Base-by-base conservation (phyloP, 92 coral and sea anemone genomes). In the Phymanthus crucifer region DNA sequence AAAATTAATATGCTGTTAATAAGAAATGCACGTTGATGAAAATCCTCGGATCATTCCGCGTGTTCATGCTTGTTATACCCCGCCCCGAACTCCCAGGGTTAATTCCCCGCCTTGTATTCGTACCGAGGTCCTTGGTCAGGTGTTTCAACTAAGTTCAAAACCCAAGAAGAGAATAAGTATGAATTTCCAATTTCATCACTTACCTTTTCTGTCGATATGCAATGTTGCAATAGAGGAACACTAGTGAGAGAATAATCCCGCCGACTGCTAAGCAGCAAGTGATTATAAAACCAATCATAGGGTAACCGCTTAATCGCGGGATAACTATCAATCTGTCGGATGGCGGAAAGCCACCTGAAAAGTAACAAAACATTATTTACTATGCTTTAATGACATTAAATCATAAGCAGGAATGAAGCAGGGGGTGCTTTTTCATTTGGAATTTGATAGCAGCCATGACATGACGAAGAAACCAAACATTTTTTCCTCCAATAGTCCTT, bases 191-290 rank as follows among this genome's bases (percentile, higher is more conserved):
- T 6, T 34, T 4, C 0, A 7, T 16, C 16, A 29, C 82, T 61
- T 56, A 91, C 96, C 90, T 89, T 72, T 73, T 83, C 0, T 83
- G 72, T 45, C 96, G 85, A 78, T 85, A 85, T 21, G 75, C 85
- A 57, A 91, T 61, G 76, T 89, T 91, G 32, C 84, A 91, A 40
- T 88, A 81, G 6, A 91, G 74, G 73, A 91, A 91, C 32, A 87
- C 87, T 47, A 75, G 56, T 66, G 93, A 89, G 36, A 91, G 33
- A 7, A 83, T 35, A 33, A 88, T 83, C 3, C 96, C 93, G 73
- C 64, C 4, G 32, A 66, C 33, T 33, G 93, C 83, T 18, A 80
- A 24, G 43, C 89, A 50, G 78, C 96, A 91, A 40, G 89, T 85
- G 2, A 80, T 77, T 43, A 83, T 88, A 48, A 91, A 88, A 61